These are phyloP conservation scores for Leptopterna dolabrata DNA, from an alignment of 2,888 invertebrate species.

Conservation along the genomic window DNA sequence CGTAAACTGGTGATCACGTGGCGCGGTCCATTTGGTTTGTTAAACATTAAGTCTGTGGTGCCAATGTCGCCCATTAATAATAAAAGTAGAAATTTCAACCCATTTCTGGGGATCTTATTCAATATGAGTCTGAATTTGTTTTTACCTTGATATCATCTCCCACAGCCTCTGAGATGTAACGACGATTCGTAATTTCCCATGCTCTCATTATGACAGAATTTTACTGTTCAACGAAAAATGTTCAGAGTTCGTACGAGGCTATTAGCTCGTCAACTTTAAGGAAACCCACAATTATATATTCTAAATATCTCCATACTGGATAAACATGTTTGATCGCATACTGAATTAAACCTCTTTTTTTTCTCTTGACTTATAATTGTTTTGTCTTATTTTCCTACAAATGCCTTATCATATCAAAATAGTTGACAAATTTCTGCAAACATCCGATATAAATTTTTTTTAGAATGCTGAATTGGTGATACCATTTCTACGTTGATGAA, in stretches of 20 bases:
- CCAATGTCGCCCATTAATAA: not conserved
- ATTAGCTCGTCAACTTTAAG: not conserved
- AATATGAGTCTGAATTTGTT: not conserved
- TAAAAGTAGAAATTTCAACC: not conserved
- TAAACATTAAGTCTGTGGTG: not conserved
- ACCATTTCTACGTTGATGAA: too few species aligned
- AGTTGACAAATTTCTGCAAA: too few species aligned
- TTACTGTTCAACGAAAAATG: not conserved
- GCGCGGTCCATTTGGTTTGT: not conserved
- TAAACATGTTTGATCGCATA: not conserved
- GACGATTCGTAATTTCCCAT: not conserved
- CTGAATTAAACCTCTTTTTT: conserved; percentile 1
- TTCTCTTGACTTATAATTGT: not conserved
- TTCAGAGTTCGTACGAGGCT: not conserved
- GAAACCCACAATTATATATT: not conserved
- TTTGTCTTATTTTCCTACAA: not conserved
- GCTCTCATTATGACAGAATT: not conserved
- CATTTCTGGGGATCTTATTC: not conserved
- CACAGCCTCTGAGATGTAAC: not conserved
- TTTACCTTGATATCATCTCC: not conserved
- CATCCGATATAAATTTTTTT: too few species aligned
- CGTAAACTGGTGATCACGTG: too few species aligned
- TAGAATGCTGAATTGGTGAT: too few species aligned
- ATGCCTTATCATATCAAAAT: not conserved
- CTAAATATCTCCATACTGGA: conserved; percentile 14